Base-by-base conservation (phyloP, 92 coral and sea anemone genomes). In the Paramuricea clavata region DNA sequence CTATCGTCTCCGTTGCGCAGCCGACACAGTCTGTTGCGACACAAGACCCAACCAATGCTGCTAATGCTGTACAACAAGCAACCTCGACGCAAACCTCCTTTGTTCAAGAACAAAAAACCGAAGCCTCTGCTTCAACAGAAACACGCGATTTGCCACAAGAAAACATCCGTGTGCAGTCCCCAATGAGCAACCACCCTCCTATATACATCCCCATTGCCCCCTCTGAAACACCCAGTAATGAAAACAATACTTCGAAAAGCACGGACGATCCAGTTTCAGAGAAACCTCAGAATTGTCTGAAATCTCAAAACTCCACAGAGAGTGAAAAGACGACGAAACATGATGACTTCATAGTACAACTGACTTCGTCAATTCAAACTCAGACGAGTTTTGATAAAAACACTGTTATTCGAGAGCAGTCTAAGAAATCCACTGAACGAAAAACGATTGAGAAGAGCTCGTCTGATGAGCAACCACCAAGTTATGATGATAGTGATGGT, bases 301-400 rank as follows among this genome's bases (percentile, higher is more conserved):
- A 76, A 17, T 73, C 57, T 17, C 43, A 11, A 5, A 41, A n/a
- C 12, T 2, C 49, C 34, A 8, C 25, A 13, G 72, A 65, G 1
- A 65, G 0, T 28, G 72, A 65, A n/a, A 30, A 65, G n/a, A 3
- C 39, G 0, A 65, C n/a, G n/a, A 65, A 65, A 19, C 39, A 65
- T 11, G 72, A 65, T 31, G 84, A 26, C 12, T 0, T 49, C 6
- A 79, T 79, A 1, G 21, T 41, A 13, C 71, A 59, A 23, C 36
- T 79, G 30, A 79, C 84, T 2, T 56, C 83, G 49, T 74, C 81
- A 3, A 79, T 79, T 36, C 84, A 79, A 79, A 79, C 84, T n/a
- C 84, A 79, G 60, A 79, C 84, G 19, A 79, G 84, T 61, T 79
- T 79, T 30, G 84, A 79, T 33, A 78, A 78, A 12, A 65, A 31